phyloP scores from a whole-genome alignment of 2,113 vertebrate genomes.

The Brachyhypopomus gauderio region DNA sequence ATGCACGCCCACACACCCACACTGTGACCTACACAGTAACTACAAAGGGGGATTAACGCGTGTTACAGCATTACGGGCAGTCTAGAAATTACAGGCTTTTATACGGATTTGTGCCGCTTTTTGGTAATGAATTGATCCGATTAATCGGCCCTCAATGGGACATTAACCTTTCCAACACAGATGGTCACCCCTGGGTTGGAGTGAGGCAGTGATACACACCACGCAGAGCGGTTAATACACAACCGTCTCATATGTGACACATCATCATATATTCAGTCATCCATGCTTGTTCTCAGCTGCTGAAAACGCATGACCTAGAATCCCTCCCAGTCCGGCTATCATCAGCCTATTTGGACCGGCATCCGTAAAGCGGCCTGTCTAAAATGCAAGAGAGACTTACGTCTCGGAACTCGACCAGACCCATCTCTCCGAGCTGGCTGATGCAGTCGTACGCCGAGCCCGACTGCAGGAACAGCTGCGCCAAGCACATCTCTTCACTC shows the following conservation, averaged over 20 bases:
- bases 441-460: constrained; percentile 97
- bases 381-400: constrained; percentile 76
- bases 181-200: not conserved
- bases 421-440: constrained; percentile 92
- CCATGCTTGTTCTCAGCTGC: not conserved
- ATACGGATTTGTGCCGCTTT: constrained; percentile 43
- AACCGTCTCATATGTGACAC: not conserved
- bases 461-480: constrained; percentile 94
- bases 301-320: not conserved
- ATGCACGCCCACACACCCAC: constrained; percentile 37
- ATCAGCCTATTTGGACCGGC: not conserved
- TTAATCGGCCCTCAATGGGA: constrained; percentile 16
- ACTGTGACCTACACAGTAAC: constrained; percentile 6
- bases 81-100: constrained; percentile 45
- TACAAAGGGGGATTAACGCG: constrained; percentile 15
- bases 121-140: constrained; percentile 43
- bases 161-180: constrained; percentile 28
- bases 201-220: not conserved
- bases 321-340: too few relatives aligned
- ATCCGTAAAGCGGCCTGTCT: not conserved
- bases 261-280: not conserved
- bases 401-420: constrained; percentile 95
- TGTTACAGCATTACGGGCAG: constrained; percentile 22
- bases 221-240: not conserved
- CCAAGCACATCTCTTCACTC: constrained; percentile 93